These are phyloP conservation scores for Camelus bactrianus DNA, from an alignment of 2,113 vertebrate genomes.

Conservation along the genomic window DNA sequence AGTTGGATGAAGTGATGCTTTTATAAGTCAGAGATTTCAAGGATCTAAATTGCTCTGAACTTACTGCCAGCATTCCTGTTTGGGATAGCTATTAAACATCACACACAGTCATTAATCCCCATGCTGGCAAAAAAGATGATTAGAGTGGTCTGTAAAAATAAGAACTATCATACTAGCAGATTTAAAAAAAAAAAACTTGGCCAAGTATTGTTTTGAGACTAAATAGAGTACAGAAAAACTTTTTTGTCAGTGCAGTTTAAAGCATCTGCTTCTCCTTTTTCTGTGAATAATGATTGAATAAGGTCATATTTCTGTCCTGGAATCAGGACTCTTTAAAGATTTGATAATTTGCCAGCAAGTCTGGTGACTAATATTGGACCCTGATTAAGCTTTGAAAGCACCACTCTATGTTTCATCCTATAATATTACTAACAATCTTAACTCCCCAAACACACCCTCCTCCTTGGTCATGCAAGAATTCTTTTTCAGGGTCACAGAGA, in stretches of 20 bases:
- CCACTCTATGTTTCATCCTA: conserved; percentile 35
- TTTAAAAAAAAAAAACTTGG: conserved; percentile 61
- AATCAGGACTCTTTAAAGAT: not conserved
- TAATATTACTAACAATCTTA: conserved; percentile 51
- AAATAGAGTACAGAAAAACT: not conserved
- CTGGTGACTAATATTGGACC: not conserved
- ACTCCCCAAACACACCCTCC: not conserved
- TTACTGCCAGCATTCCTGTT: conserved; percentile 65
- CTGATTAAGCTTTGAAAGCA: conserved; percentile 47
- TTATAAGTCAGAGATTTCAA: conserved; percentile 77
- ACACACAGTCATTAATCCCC: conserved; percentile 65
- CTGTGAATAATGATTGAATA: conserved; percentile 16
- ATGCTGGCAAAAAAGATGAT: conserved; percentile 68
- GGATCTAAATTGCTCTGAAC: conserved; percentile 75
- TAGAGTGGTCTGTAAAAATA: conserved; percentile 71
- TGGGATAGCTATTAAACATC: conserved; percentile 71
- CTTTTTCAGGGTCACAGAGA: not conserved
- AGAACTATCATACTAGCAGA: conserved; percentile 58
- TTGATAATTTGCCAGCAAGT: conserved; percentile 36
- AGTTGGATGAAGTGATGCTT: conserved; percentile 35
- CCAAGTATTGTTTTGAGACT: not conserved
- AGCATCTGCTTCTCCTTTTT: not conserved
- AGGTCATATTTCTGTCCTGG: conserved; percentile 29
- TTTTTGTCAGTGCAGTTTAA: not conserved
- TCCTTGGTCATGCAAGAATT: not conserved